Conservation (phyloP, 2,113 vertebrate genomes). For the Calidris pygmaea region DNA sequence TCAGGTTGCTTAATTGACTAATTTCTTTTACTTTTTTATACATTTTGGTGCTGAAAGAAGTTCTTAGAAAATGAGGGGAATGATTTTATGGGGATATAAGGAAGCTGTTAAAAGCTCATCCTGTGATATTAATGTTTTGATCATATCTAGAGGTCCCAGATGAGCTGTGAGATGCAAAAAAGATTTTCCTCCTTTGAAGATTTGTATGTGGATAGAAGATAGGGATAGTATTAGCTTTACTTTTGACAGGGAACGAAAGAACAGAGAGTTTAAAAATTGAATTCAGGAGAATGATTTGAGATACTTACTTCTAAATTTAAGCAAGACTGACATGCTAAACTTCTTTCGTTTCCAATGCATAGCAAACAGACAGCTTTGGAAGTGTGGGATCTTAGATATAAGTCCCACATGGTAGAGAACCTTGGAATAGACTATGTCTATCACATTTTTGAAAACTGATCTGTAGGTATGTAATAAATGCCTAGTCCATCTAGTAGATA, state of each 20-base stretch:
- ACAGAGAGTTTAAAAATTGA: background rate
- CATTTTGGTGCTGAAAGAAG: background rate
- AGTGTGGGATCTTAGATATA: background rate
- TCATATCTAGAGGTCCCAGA: background rate
- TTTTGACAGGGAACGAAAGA: background rate
- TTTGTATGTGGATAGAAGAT: background rate
- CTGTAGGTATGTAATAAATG: background rate
- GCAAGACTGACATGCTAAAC: background rate
- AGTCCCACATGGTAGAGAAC: background rate
- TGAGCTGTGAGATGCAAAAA: background rate
- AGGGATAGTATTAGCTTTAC: background rate
- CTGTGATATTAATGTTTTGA: background rate
- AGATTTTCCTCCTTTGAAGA: background rate
- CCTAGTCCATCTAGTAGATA: background rate
- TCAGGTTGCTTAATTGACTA: background rate
- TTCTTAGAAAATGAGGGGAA: background rate
- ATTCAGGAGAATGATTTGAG: background rate
- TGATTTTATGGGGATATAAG: background rate
- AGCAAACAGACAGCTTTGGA: background rate
- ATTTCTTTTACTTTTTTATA: background rate
- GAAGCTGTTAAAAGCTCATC: background rate
- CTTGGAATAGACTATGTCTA: background rate
- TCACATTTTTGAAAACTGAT: background rate
- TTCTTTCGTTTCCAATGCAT: background rate
- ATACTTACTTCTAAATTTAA: slow-evolving; percentile 22